Evolutionary conservation across 2,797 vertebrate species (phyloP).

Genomic region (Sebastes melanostomus): DNA sequence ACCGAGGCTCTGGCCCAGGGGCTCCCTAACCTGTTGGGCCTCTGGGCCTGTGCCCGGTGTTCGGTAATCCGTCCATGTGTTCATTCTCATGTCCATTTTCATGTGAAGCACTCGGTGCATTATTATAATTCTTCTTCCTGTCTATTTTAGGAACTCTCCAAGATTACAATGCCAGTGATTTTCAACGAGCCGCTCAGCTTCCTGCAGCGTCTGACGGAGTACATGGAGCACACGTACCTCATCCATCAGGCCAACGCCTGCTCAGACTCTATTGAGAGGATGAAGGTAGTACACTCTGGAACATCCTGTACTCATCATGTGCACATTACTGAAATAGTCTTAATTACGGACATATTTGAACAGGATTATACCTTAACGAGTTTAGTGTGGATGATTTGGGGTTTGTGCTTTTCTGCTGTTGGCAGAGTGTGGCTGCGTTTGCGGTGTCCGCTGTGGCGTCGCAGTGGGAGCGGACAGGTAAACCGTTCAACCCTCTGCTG

Average conservation of each 20-base stretch:
- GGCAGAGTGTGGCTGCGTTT: slow-evolving; percentile 94
- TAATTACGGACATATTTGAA: not conserved
- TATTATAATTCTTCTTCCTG: not conserved
- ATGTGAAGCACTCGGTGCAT: not conserved
- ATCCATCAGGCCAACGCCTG: slow-evolving; percentile 90
- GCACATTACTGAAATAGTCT: not conserved
- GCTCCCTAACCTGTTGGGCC: not conserved
- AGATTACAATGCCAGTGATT: slow-evolving; percentile 98
- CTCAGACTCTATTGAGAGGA: slow-evolving; percentile 89
- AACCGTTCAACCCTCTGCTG: slow-evolving; percentile 96
- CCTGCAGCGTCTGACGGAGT: slow-evolving; percentile 94
- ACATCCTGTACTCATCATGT: not conserved
- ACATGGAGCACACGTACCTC: slow-evolving; percentile 99
- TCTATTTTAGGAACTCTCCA: slow-evolving; percentile 90
- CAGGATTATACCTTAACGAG: not conserved
- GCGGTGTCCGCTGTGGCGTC: slow-evolving; percentile 97
- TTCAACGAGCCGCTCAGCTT: slow-evolving; percentile 99
- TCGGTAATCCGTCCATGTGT: not conserved
- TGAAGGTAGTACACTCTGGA: slow-evolving; percentile 86
- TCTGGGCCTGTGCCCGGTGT: not conserved
- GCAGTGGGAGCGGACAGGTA: slow-evolving; percentile 97
- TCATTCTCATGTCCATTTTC: too few species aligned
- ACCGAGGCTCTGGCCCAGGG: too few species aligned
- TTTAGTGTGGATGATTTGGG: not conserved
- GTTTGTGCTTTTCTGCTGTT: not conserved